Evolutionary conservation across 2,113 vertebrate genomes (phyloP), one percentile per base, ranked within the genome.

Genomic region (Athene cunicularia): DNA sequence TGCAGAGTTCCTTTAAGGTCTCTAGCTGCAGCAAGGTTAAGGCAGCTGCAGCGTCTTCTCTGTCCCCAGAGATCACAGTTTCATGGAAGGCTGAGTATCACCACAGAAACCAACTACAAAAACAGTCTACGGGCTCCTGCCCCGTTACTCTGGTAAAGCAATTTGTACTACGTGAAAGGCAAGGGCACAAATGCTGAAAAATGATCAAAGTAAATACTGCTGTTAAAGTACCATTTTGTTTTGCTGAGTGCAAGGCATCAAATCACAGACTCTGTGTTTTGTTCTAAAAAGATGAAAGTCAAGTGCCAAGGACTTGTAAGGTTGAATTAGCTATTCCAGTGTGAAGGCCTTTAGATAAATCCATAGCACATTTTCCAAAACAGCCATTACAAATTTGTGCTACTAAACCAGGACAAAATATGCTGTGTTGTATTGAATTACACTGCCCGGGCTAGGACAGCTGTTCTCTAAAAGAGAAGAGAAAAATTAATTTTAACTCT

Each of bases 101-200:
- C 98, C 98, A 98, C 97, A 97, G 98, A 98, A 99, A 98, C 98
- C 97, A 98, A 96, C 96, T 97, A 97, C 95, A 98, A 98, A 99
- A 98, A 99, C 98, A 99, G 97, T 95, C 96, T 73, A 5, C 3
- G n/a, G 96, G 96, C 97, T 98, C 95, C 83, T 94, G 97, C 96
- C 91, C 95, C 8, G 1, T 64, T 91, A 68, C 97, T 98, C 98
- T 98, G 98, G 76, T 98, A 98, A 98, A 98, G 97, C 96, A 98
- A 98, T 98, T 88, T 98, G 97, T 97, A 96, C 94, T 96, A 92
- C 20, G 91, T 98, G 97, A 98, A 98, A 96, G 89, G 96, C 97
- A 89, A 89, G 97, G 98, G 97, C 98, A 98, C 93, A 96, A 97
- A 98, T 90, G 96, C 90, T 98, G 97, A 98, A 97, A 98, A 97